A percentile compares a stretch with the other conserved stretches of the same genome.
Evolutionary conservation across 2,888 invertebrate genomes (phyloP).

Genomic region (Pherbina coryleti): DNA sequence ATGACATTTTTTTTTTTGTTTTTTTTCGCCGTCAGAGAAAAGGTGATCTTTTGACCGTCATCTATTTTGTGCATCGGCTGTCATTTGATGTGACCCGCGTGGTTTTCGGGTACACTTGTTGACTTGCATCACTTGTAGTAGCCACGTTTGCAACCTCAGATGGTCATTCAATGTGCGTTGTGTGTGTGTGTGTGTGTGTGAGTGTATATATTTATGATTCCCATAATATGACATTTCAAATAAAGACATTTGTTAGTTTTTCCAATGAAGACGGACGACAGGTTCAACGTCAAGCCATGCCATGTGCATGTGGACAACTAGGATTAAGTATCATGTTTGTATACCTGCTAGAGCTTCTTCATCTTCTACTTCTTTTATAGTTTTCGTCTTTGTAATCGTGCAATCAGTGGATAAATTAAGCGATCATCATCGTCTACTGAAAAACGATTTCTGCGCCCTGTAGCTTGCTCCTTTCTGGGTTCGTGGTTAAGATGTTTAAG

Average conservation of each 20-base stretch:
- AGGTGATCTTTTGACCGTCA: background rate
- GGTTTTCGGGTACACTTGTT: conserved; percentile 4
- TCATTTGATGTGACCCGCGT: conserved; percentile 21
- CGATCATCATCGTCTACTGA: conserved; percentile 40
- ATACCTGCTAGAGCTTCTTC: background rate
- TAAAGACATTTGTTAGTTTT: conserved; percentile 18
- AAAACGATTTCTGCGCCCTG: background rate
- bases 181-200: background rate
- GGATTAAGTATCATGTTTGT: background rate
- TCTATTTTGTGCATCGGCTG: conserved; percentile 1
- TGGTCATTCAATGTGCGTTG: background rate
- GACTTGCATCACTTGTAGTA: background rate
- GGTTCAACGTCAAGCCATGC: background rate
- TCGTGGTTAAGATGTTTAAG: conserved; percentile 12
- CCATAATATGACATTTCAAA: background rate
- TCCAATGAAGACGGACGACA: background rate
- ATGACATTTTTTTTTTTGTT: conserved; percentile 23
- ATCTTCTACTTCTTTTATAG: background rate
- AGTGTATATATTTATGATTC: background rate
- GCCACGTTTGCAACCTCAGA: background rate
- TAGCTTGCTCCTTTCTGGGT: background rate
- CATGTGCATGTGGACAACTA: background rate
- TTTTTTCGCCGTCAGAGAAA: too few species aligned
- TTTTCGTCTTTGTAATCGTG: conserved; percentile 17
- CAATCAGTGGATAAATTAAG: conserved; percentile 45